A percentile compares a stretch with the other conserved stretches of the same genome.
Conservation (phyloP, 1,140 invertebrate species). For the Neotoxoptera formosana region DNA sequence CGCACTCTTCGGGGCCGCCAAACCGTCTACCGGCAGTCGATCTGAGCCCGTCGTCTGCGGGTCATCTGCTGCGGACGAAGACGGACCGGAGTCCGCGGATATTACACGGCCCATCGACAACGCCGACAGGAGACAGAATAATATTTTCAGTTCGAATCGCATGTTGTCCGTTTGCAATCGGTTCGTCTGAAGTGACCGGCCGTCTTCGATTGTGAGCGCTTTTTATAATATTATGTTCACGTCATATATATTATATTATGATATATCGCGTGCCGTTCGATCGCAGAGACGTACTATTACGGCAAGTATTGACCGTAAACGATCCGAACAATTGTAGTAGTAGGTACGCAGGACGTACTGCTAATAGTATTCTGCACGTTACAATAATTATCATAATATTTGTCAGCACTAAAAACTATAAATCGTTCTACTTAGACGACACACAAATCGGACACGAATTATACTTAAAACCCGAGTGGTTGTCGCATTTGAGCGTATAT, state of each 20-base stretch:
- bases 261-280: background rate
- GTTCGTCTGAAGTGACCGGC: background rate
- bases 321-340: background rate
- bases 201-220: background rate
- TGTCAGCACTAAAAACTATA: background rate
- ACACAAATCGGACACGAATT: background rate
- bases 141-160: background rate
- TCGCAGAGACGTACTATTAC: background rate
- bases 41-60: background rate
- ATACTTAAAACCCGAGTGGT: background rate
- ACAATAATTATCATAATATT: background rate
- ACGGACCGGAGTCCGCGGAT: background rate
- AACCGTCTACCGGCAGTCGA: background rate
- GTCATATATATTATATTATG: background rate
- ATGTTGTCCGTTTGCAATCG: background rate
- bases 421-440: slow-evolving; percentile 14
- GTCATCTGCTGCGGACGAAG: too few species aligned
- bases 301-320: slow-evolving; percentile 37
- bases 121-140: background rate
- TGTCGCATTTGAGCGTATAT: background rate
- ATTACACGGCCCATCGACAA: background rate
- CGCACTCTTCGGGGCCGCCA: too few species aligned
- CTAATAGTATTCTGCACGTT: background rate
- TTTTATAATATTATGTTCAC: background rate
- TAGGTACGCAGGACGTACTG: too few species aligned